Base-by-base conservation (phyloP, 2,888 invertebrate species). In the Mythimna pallens region DNA sequence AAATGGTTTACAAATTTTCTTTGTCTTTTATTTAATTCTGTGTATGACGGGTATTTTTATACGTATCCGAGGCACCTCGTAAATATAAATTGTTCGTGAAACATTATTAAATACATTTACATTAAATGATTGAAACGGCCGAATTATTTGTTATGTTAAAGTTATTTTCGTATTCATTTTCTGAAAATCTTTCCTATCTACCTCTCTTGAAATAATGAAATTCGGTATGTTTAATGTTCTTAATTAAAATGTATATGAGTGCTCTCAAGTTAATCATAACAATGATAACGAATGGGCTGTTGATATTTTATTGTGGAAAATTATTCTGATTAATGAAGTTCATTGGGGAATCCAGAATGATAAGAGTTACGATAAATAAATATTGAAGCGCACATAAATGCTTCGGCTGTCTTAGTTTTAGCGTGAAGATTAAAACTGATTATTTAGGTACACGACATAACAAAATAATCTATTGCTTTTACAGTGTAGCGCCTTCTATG, bases 201-300 rank as follows among this genome's bases (percentile, higher is more conserved):
- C 34, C 36, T 20, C 59, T 70, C 55, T 50, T 75, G 61, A 78
- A 78, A 70, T 55, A 65, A 43, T 20, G 54, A 34, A 73, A 50
- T 73, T 72, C 54, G 12, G 58, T 64, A 58, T 59, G 36, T 64
- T 71, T 59, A 78, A 62, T 76, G 10, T 73, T 58, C 25, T 70
- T 72, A 36, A 76, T 76, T 76, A 55, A 79, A 65, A 76, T 65
- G 17, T 61, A 54, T 72, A 50, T 61, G 73, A 73, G 59, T 72
- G 64, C 79, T 64, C 79, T 65, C 73, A 75, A 67, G 68, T 68
- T 78, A 57, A 75, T 64, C 55, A 67, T 67, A 71, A 65, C 71
- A 66, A 64, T 67, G 70, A 67, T 65, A 61, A 72, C 67, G 65
- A 68, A 78, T 71, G 62, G 50, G 30, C 64, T 50, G 59, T 30